Evolutionary conservation across 2,113 vertebrate species (phyloP), one percentile per base, ranked within the genome.

Genomic region (Trogon surrucura): DNA sequence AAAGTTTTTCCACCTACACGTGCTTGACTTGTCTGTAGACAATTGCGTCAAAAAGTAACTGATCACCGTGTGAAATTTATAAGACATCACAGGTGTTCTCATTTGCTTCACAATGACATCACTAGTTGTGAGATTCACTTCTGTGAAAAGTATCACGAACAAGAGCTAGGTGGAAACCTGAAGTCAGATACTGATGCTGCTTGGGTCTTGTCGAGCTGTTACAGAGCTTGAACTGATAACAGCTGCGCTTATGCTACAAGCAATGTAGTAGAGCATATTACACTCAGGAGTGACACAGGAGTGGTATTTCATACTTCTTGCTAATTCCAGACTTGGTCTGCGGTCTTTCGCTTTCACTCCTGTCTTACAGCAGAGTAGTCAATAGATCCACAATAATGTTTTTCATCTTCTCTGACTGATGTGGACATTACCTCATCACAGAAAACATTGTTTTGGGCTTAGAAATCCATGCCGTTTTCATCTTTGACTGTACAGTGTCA

Each of bases 1-100:
- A 0, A 32, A 13, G 8, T 2, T 80, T 19, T 69, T 20, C 27
- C 5, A 1, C 16, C 19, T 8, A 6, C 6, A 0, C 0, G 4
- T 10, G 13, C n/a, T 38, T 22, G 27, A 47, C 13, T 27, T 22
- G 4, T 12, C 38, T 1, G 0, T 9, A 23, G 66, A 32, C 81
- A 65, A 23, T 6, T 3, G 54, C n/a, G 10, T 18, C 18, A 7
- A 57, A 61, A 71, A 64, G 4, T 5, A 86, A n/a, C 20, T 66
- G 29, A 30, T 44, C 36, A 29, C 23, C n/a, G 4, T 3, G 0
- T 13, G 26, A 26, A 26, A 38, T 16, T 9, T 7, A 1, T 7
- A 8, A 32, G 56, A 9, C 13, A 1, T n/a, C 20, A 6, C 29
- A 15, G 21, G 11, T 1, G 0, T 18, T 85, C 18, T n/a, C 6